These are phyloP conservation scores for Polymixis flavicincta DNA, from an alignment of 2,888 invertebrate species.

Conservation along the genomic window DNA sequence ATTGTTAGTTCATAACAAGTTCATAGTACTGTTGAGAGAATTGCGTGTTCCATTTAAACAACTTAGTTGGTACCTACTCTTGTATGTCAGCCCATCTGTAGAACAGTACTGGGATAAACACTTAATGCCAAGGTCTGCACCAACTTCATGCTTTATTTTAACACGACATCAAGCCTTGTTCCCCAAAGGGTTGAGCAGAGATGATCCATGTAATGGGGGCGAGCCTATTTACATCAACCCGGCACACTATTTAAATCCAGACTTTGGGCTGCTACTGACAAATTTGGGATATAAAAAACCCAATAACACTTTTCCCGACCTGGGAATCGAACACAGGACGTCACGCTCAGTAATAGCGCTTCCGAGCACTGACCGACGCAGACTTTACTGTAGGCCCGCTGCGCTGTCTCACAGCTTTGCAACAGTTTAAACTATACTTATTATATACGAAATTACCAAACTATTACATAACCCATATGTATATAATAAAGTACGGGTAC, in stretches of 20 bases:
- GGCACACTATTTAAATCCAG: background rate
- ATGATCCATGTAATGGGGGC: background rate
- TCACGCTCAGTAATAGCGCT: no score
- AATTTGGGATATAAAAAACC: no score
- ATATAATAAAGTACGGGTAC: slow-evolving; percentile 45
- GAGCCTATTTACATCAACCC: background rate
- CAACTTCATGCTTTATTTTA: background rate
- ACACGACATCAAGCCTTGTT: no score
- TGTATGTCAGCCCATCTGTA: background rate
- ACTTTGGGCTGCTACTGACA: background rate
- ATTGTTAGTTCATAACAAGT: no score
- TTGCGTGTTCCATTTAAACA: background rate
- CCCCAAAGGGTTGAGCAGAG: no score
- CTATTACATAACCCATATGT: slow-evolving; percentile 50
- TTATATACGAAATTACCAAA: slow-evolving; percentile 58
- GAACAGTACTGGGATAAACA: background rate
- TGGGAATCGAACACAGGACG: no score
- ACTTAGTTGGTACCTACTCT: background rate
- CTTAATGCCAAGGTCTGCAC: background rate
- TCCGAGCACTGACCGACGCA: background rate
- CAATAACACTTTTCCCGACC: background rate
- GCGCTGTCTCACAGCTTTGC: slow-evolving; percentile 21
- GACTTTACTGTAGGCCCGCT: background rate
- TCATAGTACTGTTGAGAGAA: background rate
- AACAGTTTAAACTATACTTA: slow-evolving; percentile 45